Evolutionary conservation across 1,140 invertebrate species (phyloP).

Genomic region (Pseudobourletiella spinata): DNA sequence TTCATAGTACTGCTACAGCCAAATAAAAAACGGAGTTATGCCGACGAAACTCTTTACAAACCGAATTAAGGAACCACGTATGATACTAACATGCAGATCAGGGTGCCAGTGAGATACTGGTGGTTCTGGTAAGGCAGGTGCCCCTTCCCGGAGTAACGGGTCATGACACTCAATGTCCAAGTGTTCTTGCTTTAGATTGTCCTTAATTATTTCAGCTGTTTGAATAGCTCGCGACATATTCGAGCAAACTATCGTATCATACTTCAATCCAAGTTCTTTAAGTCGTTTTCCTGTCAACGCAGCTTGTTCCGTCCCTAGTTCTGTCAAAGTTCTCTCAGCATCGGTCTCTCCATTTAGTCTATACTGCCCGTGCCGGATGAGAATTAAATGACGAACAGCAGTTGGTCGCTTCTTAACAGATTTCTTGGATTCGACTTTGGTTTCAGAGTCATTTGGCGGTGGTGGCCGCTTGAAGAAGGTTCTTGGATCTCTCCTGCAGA

Average conservation of each 20-base stretch:
- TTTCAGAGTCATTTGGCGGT: conserved; percentile 37
- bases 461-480: conserved; percentile 51
- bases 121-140: conserved; percentile 80
- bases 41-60: too few species aligned
- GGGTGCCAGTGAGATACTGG: conserved; percentile 73
- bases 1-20: conserved; percentile 72
- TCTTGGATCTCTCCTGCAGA: conserved; percentile 58
- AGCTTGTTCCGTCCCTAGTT: conserved; percentile 55
- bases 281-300: conserved; percentile 66
- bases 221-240: conserved; percentile 90
- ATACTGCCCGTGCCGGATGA: conserved; percentile 94
- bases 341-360: conserved; percentile 54
- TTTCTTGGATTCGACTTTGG: background rate
- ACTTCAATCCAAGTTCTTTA: conserved; percentile 64
- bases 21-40: conserved; percentile 37
- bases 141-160: conserved; percentile 76
- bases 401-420: conserved; percentile 52
- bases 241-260: conserved; percentile 67
- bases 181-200: conserved; percentile 39
- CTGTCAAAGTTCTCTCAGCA: conserved; percentile 20
- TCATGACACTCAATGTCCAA: conserved; percentile 35
- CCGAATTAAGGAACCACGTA: background rate
- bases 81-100: conserved; percentile 43
- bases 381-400: conserved; percentile 69
- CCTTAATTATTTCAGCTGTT: conserved; percentile 73